A percentile compares a stretch with the other conserved stretches of the same genome.
Evolutionary conservation across 1,140 invertebrate species (phyloP).

Genomic region (Drosophila bocqueti): DNA sequence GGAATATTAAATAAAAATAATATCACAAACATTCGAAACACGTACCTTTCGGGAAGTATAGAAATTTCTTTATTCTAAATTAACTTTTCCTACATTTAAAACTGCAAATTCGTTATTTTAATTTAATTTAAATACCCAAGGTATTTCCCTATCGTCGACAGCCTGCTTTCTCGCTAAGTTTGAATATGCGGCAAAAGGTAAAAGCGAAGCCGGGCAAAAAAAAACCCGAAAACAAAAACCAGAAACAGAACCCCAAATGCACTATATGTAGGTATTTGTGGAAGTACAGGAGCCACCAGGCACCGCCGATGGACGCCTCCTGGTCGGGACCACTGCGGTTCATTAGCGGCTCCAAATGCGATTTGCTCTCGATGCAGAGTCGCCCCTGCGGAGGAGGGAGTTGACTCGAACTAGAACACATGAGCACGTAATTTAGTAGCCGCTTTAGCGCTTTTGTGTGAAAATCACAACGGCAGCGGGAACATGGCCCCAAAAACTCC

Average conservation of each 20-base stretch:
- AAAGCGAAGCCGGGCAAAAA: conserved; percentile 19
- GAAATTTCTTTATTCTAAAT: not conserved
- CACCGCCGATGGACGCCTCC: conserved; percentile 32
- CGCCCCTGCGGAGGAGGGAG: conserved; percentile 7
- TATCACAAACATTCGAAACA: no score
- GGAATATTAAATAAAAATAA: no score
- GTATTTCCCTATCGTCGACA: not conserved
- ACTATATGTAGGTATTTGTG: conserved; percentile 13
- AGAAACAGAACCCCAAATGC: conserved; percentile 27
- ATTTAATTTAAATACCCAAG: not conserved
- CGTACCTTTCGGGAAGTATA: no score
- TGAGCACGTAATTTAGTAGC: conserved; percentile 83
- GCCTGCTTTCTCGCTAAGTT: conserved; percentile 14
- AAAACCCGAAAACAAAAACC: conserved; percentile 30
- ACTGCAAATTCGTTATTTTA: not conserved
- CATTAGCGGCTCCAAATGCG: conserved; percentile 80
- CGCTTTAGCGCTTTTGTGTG: conserved; percentile 81
- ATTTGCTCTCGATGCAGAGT: conserved; percentile 52
- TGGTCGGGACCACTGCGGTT: conserved; percentile 66
- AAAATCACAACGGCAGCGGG: conserved; percentile 74
- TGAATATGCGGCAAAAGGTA: conserved; percentile 67
- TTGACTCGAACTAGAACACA: conserved; percentile 74
- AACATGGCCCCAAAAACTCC: conserved; percentile 22
- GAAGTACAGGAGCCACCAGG: conserved; percentile 5
- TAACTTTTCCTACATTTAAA: not conserved